Evolutionary conservation across 2,888 invertebrate species (phyloP).

Genomic region (Orchesellides sinensis): DNA sequence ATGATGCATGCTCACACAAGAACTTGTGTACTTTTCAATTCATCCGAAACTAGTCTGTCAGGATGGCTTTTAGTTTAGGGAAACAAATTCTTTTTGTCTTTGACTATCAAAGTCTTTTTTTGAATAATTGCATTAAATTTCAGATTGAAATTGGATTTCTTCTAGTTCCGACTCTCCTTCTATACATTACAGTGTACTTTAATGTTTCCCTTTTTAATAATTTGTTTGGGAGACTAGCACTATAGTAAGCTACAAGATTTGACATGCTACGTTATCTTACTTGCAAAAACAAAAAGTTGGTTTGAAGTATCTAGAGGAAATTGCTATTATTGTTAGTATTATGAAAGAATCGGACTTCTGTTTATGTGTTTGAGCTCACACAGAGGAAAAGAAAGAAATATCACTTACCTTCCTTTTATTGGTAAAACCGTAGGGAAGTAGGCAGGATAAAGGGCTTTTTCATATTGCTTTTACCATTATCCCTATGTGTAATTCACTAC

Average conservation of each 20-base stretch:
- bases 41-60: too few species aligned
- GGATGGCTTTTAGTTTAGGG: background rate
- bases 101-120: conserved; percentile 39
- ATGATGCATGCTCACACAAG: conserved; percentile 8
- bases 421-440: background rate
- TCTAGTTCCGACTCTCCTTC: background rate
- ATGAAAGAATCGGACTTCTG: background rate
- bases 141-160: conserved; percentile 56
- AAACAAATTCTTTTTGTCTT: conserved; percentile 28
- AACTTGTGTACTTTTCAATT: conserved; percentile 4
- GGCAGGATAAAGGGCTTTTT: background rate
- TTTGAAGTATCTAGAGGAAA: conserved; percentile 33
- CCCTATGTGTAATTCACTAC: conserved; percentile 13
- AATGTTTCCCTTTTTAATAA: conserved; percentile 4
- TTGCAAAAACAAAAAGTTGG: conserved; percentile 18
- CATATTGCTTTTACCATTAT: background rate
- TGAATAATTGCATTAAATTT: conserved; percentile 64
- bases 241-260: too few species aligned
- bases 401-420: background rate
- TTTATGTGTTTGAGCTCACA: conserved; percentile 8
- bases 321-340: conserved; percentile 34
- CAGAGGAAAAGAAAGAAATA: background rate
- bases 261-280: too few species aligned
- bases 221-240: too few species aligned
- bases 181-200: background rate